A percentile compares a stretch with the other conserved stretches of the same genome.
phyloP scores from a whole-genome alignment of 2,113 vertebrate genomes.

The Lepus europaeus region DNA sequence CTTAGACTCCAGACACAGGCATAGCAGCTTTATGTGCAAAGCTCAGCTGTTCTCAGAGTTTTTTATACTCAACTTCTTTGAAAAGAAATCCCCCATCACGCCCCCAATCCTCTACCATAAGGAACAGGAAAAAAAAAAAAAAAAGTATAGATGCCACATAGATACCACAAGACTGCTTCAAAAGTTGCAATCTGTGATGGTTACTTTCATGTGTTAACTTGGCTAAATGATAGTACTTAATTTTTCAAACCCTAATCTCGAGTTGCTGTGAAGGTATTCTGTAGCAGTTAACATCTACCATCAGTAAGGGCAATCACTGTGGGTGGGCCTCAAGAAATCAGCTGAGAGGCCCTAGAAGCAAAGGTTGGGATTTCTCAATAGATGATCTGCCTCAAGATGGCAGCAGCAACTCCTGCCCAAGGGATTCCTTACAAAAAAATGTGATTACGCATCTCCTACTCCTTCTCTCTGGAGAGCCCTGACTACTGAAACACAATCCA shows the following conservation, averaged over 20 bases:
- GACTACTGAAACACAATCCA: background rate
- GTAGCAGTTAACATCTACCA: background rate
- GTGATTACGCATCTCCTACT: background rate
- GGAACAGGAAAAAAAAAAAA: background rate
- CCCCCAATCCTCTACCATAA: background rate
- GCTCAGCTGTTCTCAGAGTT: background rate
- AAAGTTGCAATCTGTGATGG: background rate
- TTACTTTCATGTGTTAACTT: background rate
- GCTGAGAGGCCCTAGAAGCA: background rate
- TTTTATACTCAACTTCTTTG: background rate
- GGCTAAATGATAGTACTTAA: background rate
- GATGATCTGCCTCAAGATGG: background rate
- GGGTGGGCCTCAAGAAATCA: background rate
- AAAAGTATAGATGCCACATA: background rate
- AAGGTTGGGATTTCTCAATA: background rate
- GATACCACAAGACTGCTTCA: background rate
- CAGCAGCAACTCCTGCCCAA: background rate
- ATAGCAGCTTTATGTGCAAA: background rate
- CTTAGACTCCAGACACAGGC: background rate
- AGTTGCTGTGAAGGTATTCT: background rate
- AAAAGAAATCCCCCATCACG: background rate
- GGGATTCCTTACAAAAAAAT: background rate
- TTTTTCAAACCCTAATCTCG: background rate
- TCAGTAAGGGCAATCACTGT: background rate
- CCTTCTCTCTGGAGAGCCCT: background rate